Conservation (phyloP, 2,113 vertebrate genomes). For the Tursiops truncatus region DNA sequence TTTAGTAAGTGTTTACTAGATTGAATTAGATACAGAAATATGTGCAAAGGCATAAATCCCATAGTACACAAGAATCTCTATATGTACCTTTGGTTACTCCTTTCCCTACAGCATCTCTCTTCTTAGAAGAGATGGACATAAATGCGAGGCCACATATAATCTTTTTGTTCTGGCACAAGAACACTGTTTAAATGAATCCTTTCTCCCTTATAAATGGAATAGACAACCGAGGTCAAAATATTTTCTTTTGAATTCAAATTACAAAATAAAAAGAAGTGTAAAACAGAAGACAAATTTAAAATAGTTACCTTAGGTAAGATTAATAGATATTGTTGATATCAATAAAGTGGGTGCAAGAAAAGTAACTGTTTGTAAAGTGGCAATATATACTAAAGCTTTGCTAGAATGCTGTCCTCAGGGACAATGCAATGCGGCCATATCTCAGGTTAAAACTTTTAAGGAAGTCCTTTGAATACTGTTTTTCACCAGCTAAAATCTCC, state of each 20-base stretch:
- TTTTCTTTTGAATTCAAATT: constrained; percentile 23
- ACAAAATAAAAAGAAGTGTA: constrained; percentile 36
- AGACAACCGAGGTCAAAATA: background rate
- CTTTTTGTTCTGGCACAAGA: background rate
- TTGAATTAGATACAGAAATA: constrained; percentile 26
- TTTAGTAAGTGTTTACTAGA: background rate
- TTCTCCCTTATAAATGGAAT: background rate
- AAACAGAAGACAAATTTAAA: constrained; percentile 1
- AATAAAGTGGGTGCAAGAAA: background rate
- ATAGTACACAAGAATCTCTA: background rate
- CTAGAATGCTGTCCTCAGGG: background rate
- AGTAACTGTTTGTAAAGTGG: background rate
- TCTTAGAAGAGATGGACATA: background rate
- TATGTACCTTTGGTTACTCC: background rate
- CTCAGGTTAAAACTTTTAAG: background rate
- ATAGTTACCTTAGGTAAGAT: background rate
- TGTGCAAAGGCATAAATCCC: background rate
- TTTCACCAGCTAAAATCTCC: background rate
- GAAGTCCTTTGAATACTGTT: background rate
- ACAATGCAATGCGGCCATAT: background rate
- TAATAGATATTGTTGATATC: background rate
- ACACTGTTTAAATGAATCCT: background rate
- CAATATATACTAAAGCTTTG: background rate
- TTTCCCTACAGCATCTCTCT: background rate
- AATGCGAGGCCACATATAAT: background rate